A percentile compares a stretch with the other conserved stretches of the same genome.
Evolutionary conservation across 1,140 invertebrate species (phyloP).

Genomic region (Philaenus spumarius): DNA sequence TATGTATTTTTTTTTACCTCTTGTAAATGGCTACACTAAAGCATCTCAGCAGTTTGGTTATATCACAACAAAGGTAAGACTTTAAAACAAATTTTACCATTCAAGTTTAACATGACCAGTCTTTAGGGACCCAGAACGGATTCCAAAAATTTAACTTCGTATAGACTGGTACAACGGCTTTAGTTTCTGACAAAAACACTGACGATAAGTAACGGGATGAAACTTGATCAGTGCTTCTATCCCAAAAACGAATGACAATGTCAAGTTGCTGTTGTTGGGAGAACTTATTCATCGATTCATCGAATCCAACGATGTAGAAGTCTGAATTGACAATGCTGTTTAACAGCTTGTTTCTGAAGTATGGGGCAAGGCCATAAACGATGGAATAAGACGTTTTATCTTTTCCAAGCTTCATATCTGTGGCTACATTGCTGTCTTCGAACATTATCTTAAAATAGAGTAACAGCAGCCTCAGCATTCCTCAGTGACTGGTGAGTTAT

Average conservation of each 20-base stretch:
- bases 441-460: constrained; percentile 20
- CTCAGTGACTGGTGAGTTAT: constrained; percentile 14
- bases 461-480: neutral
- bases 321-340: constrained; percentile 13
- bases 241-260: constrained; percentile 26
- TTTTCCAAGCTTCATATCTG: constrained; percentile 15
- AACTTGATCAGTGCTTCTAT: constrained; percentile 20
- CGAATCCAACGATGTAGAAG: constrained; percentile 21
- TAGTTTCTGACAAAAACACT: constrained; percentile 20
- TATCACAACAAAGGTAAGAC: too few relatives aligned
- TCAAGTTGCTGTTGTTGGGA: constrained; percentile 28
- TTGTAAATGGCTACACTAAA: too few relatives aligned
- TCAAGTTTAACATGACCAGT: too few relatives aligned
- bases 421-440: neutral
- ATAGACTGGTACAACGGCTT: too few relatives aligned
- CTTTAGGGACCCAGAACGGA: too few relatives aligned
- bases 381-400: too few relatives aligned
- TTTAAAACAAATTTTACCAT: too few relatives aligned
- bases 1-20: too few relatives aligned
- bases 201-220: constrained; percentile 24
- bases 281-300: constrained; percentile 24
- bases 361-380: too few relatives aligned
- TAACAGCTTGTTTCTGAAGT: constrained; percentile 16
- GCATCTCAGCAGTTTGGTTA: too few relatives aligned
- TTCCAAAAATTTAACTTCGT: too few relatives aligned